Conservation (phyloP, 2,113 vertebrate genomes). For the Trochalopteron elliotii region DNA sequence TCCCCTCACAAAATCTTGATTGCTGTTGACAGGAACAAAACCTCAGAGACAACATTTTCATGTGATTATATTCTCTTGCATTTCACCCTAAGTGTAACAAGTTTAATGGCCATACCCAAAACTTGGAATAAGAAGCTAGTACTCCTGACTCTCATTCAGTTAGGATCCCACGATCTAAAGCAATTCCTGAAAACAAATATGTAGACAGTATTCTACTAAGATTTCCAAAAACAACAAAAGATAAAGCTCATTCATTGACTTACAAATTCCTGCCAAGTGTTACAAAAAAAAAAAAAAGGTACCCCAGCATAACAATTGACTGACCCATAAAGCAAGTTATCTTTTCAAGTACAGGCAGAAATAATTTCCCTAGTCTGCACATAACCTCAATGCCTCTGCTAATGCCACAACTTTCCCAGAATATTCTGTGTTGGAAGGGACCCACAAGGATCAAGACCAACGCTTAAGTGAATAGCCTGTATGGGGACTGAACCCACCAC, state of each 20-base stretch:
- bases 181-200: not conserved
- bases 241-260: not conserved
- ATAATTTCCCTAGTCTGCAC: not conserved
- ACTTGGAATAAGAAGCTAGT: not conserved
- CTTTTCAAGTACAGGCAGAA: not conserved
- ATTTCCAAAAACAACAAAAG: not conserved
- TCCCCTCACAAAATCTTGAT: not conserved
- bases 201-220: not conserved
- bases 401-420: not conserved
- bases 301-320: not conserved
- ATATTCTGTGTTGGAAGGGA: not conserved
- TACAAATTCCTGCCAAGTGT: not conserved
- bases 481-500: accelerated
- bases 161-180: not conserved
- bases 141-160: not conserved
- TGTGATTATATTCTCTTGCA: not conserved
- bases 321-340: not conserved
- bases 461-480: not conserved
- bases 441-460: accelerated
- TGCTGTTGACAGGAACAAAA: not conserved
- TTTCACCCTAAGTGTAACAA: not conserved
- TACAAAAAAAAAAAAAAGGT: not conserved
- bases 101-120: not conserved
- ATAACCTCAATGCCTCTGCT: not conserved
- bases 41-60: not conserved